Percentiles rank a stretch among this genome's conserved stretches.
Evolutionary conservation across 2,888 invertebrate species (phyloP).

Genomic region (Heteromurus nitidus): DNA sequence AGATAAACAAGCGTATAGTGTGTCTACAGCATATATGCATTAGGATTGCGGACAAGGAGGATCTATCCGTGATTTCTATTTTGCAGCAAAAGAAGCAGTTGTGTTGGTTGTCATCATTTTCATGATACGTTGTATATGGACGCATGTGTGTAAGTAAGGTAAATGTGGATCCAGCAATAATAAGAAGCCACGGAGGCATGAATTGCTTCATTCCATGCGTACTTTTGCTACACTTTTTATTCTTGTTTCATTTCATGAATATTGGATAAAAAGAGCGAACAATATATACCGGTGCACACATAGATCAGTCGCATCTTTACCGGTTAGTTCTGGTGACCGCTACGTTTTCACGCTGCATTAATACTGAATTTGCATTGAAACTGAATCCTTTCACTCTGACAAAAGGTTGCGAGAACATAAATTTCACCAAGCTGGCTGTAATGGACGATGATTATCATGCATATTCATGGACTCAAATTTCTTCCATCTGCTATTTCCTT

Average conservation of each 20-base stretch:
- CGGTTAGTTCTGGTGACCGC: conserved; percentile 60
- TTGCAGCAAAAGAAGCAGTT: conserved; percentile 36
- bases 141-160: too few relatives aligned
- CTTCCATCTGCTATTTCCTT: conserved; percentile 6
- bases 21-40: background rate
- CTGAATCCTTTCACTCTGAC: conserved; percentile 43
- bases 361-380: conserved; percentile 54
- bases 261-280: background rate
- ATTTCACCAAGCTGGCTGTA: conserved; percentile 50
- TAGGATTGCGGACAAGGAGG: background rate
- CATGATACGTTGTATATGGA: too few relatives aligned
- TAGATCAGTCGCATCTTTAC: conserved; percentile 29
- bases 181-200: background rate
- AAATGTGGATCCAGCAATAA: background rate
- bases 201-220: conserved; percentile 8
- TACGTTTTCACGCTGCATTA: conserved; percentile 64
- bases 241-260: conserved; percentile 38
- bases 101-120: conserved; percentile 37
- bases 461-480: conserved; percentile 49
- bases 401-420: conserved; percentile 46
- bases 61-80: conserved; percentile 33
- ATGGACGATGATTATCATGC: conserved; percentile 58
- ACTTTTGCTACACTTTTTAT: background rate
- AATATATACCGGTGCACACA: conserved; percentile 25
- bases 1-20: conserved; percentile 19